phyloP scores from a whole-genome alignment of 2,113 vertebrate species.

The Muntiacus reevesi region DNA sequence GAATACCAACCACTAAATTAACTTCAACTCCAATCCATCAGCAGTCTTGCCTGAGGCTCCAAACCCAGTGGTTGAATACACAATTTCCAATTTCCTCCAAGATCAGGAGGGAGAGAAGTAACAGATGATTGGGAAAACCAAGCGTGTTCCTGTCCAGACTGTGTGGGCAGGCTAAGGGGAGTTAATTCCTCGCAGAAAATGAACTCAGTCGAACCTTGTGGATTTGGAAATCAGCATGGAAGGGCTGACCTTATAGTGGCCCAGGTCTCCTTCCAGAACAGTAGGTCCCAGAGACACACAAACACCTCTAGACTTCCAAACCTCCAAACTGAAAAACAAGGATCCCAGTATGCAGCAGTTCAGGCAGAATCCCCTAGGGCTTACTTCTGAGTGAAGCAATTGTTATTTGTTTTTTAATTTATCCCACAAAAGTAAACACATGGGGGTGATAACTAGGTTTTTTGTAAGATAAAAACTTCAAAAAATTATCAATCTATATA shows the following conservation, averaged over 20 bases:
- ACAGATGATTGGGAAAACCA: constrained; percentile 20
- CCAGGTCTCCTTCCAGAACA: background rate
- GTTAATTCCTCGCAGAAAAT: constrained; percentile 8
- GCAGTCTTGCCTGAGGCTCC: background rate
- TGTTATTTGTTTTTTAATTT: background rate
- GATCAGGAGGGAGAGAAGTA: background rate
- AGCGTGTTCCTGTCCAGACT: background rate
- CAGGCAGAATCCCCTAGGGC: background rate
- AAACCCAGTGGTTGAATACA: constrained; percentile 14
- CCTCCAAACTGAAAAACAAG: background rate
- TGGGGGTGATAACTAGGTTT: background rate
- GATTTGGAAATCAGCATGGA: constrained; percentile 50
- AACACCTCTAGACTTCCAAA: background rate
- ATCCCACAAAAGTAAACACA: background rate
- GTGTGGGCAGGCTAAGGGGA: constrained; percentile 15
- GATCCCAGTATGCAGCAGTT: background rate
- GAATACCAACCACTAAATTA: background rate
- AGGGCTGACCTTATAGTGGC: constrained; percentile 14
- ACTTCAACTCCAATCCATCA: background rate
- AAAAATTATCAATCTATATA: background rate
- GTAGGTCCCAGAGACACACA: background rate
- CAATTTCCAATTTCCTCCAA: constrained; percentile 25
- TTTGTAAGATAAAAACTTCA: background rate
- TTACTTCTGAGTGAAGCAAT: background rate
- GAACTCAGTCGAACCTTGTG: constrained; percentile 52